These are phyloP conservation scores for Arbacia lixula DNA, from an alignment of 53 echinoderm and acorn worm species.

Conservation along the genomic window DNA sequence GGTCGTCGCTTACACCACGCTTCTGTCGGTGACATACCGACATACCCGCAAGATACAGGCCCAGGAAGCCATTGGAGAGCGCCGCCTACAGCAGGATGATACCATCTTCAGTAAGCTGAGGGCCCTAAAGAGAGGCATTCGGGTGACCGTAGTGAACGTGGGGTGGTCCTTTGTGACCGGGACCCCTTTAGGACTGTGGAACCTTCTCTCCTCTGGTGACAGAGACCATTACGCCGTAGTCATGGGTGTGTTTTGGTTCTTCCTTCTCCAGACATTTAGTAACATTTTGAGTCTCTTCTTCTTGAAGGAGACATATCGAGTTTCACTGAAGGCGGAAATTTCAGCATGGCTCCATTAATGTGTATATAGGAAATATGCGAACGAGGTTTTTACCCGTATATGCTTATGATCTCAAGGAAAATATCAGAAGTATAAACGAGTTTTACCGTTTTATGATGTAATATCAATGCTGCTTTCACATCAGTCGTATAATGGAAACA, in stretches of 20 bases:
- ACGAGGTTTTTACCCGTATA: no score
- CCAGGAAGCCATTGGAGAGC: not conserved
- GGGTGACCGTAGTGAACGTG: not conserved
- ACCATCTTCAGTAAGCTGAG: not conserved
- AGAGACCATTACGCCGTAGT: not conserved
- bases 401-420: no score
- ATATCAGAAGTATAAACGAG: no score
- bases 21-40: not conserved
- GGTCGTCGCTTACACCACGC: not conserved
- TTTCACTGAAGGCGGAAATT: not conserved
- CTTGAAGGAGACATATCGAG: not conserved
- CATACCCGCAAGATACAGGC: slow-evolving; percentile 8
- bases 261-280: not conserved
- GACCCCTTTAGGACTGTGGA: not conserved
- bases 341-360: no score
- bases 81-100: not conserved
- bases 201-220: not conserved
- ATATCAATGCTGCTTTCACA: no score
- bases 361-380: no score
- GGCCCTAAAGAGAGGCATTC: not conserved
- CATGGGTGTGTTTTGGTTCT: not conserved
- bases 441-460: no score
- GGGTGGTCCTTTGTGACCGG: not conserved
- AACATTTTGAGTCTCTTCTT: not conserved
- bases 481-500: no score